phyloP scores from a whole-genome alignment of 1,140 invertebrate genomes.

The Lepeophtheirus salmonis region DNA sequence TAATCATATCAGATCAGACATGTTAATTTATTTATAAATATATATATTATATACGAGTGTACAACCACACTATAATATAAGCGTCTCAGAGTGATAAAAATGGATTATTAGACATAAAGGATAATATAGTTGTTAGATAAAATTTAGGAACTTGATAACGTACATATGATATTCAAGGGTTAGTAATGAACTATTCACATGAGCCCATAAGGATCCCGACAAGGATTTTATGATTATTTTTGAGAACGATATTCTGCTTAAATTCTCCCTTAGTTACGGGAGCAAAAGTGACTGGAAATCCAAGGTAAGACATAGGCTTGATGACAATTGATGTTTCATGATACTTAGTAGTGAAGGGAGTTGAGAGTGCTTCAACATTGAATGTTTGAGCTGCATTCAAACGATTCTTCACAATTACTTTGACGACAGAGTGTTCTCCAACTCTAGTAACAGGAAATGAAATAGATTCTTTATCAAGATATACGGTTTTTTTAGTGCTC shows the following conservation, averaged over 20 bases:
- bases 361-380: not conserved
- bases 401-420: conserved; percentile 8
- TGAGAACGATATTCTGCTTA: not conserved
- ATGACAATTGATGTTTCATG: not conserved
- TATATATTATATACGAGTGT: no score
- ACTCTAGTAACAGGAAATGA: not conserved
- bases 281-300: not conserved
- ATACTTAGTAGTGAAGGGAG: not conserved
- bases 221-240: not conserved
- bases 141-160: no score
- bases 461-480: not conserved
- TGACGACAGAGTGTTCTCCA: not conserved
- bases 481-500: not conserved
- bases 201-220: not conserved
- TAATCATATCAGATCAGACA: no score
- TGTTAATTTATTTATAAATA: no score
- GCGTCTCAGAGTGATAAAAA: no score
- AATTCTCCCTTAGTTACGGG: not conserved
- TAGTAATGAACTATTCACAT: no score
- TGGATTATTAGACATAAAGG: no score
- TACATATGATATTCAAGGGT: no score
- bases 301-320: not conserved
- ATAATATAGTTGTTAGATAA: no score
- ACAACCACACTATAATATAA: no score
- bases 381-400: not conserved